Evolutionary conservation across 2,888 invertebrate genomes (phyloP).

Genomic region (Hirtodrosophila confusa): DNA sequence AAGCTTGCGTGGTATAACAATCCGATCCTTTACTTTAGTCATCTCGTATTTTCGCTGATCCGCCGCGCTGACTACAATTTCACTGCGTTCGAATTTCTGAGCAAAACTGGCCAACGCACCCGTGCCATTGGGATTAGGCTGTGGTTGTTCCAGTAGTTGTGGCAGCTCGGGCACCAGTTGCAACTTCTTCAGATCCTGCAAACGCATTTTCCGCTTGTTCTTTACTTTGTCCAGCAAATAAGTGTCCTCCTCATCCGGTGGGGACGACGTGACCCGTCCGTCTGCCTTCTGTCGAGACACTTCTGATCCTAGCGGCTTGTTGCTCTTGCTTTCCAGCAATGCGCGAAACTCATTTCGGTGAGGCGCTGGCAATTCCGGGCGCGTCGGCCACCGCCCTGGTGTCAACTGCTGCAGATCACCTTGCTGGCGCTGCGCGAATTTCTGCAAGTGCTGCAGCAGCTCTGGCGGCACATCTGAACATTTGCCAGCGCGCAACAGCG

Average conservation of each 20-base stretch:
- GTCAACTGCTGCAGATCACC: conserved; percentile 71
- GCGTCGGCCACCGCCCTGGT: conserved; percentile 52
- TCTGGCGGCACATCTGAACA: conserved; percentile 66
- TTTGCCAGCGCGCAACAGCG: conserved; percentile 85
- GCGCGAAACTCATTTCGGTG: conserved; percentile 76
- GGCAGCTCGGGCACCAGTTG: conserved; percentile 43
- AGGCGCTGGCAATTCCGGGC: conserved; percentile 72
- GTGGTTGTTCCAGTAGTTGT: conserved; percentile 12
- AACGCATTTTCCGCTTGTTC: conserved; percentile 76
- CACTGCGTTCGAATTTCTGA: conserved; percentile 77
- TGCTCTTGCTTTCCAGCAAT: conserved; percentile 67
- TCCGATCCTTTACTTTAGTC: conserved; percentile 84
- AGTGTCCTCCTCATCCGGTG: conserved; percentile 71
- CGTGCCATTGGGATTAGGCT: conserved; percentile 67
- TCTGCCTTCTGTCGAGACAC: neutral
- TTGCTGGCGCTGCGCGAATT: conserved; percentile 87
- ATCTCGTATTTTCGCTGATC: conserved; percentile 79
- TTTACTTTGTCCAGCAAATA: conserved; percentile 73
- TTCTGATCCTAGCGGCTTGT: conserved; percentile 24
- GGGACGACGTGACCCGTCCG: neutral
- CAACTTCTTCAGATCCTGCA: conserved; percentile 71
- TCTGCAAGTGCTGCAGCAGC: conserved; percentile 87
- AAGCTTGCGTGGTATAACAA: conserved; percentile 89
- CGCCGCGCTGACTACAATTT: conserved; percentile 79
- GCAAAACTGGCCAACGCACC: conserved; percentile 52